A percentile compares a stretch with the other conserved stretches of the same genome.
phyloP scores from a whole-genome alignment of 1,140 invertebrate species.

The Xylocopa sonorina region DNA sequence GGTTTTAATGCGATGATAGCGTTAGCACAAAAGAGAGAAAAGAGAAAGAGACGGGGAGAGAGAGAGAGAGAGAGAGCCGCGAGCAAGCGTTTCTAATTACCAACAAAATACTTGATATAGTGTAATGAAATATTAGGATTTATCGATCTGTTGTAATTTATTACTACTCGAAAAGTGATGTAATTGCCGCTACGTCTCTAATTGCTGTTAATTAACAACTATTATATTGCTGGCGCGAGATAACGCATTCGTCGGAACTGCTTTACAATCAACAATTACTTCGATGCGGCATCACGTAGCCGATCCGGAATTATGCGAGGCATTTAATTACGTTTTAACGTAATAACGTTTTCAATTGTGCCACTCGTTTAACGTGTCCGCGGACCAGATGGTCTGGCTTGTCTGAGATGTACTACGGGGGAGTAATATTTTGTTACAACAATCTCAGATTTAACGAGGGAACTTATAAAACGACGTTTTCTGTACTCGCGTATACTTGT shows the following conservation, averaged over 20 bases:
- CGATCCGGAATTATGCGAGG: constrained; percentile 60
- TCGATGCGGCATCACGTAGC: constrained; percentile 50
- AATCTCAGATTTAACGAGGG: constrained; percentile 38
- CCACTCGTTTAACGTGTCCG: constrained; percentile 32
- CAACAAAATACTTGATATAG: constrained; percentile 61
- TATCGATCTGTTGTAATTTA: constrained; percentile 66
- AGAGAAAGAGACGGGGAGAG: no score
- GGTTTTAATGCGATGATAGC: constrained; percentile 40
- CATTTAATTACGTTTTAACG: constrained; percentile 62
- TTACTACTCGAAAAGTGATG: constrained; percentile 64
- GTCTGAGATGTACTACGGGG: constrained; percentile 18
- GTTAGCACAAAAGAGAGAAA: constrained; percentile 11
- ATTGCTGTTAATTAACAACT: constrained; percentile 68
- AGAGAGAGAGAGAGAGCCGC: no score
- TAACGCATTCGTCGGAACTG: constrained; percentile 58
- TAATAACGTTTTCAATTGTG: constrained; percentile 53
- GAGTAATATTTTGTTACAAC: constrained; percentile 33
- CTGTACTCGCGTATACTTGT: no score
- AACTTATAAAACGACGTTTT: neutral
- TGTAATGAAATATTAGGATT: constrained; percentile 65
- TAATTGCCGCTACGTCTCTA: constrained; percentile 64
- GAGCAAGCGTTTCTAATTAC: constrained; percentile 52
- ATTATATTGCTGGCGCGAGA: constrained; percentile 59
- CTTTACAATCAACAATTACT: constrained; percentile 68
- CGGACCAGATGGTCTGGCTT: neutral